phyloP scores from a whole-genome alignment of 2,797 vertebrate species.

The Aplochiton taeniatus region DNA sequence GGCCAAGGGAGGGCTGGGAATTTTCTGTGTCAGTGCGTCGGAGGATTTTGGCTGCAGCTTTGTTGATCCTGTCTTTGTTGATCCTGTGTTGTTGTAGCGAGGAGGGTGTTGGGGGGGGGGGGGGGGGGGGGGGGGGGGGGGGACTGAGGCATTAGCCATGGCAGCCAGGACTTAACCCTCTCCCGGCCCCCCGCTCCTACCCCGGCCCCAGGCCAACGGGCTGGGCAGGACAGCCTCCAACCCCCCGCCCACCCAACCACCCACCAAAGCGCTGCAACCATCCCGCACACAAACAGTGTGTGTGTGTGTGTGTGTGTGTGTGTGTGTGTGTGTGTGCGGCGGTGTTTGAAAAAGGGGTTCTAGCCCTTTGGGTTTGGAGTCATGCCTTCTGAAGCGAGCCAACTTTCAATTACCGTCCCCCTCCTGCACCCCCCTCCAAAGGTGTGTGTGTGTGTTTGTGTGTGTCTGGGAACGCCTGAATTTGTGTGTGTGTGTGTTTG shows the following conservation, averaged over 20 bases:
- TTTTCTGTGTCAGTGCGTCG: conserved; percentile 94
- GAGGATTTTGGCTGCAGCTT: conserved; percentile 91
- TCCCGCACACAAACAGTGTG: conserved; percentile 54
- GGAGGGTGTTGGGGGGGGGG: conserved; percentile 62
- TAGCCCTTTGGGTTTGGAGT: conserved; percentile 65
- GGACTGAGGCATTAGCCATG: conserved; percentile 83
- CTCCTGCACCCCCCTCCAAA: conserved; percentile 67
- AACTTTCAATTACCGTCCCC: conserved; percentile 81
- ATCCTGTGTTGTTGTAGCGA: conserved; percentile 83
- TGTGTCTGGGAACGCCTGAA: conserved; percentile 1
- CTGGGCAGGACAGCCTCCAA: background rate
- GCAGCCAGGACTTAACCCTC: conserved; percentile 81
- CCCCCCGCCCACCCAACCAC: background rate
- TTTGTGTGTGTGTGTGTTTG: conserved; percentile 17
- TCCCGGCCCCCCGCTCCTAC: conserved; percentile 33
- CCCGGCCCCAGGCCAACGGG: conserved; percentile 22
- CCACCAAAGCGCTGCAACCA: too few relatives aligned
- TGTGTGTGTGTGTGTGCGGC: too few relatives aligned
- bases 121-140: conserved; percentile 38
- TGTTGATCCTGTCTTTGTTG: conserved; percentile 86
- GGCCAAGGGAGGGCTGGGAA: conserved; percentile 84
- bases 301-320: conserved; percentile 30
- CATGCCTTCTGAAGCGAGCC: conserved; percentile 80
- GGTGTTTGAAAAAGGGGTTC: conserved; percentile 37
- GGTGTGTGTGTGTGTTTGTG: conserved; percentile 29